These are phyloP conservation scores for Willowsia nigromaculata DNA, from an alignment of 2,888 invertebrate species.

Conservation along the genomic window DNA sequence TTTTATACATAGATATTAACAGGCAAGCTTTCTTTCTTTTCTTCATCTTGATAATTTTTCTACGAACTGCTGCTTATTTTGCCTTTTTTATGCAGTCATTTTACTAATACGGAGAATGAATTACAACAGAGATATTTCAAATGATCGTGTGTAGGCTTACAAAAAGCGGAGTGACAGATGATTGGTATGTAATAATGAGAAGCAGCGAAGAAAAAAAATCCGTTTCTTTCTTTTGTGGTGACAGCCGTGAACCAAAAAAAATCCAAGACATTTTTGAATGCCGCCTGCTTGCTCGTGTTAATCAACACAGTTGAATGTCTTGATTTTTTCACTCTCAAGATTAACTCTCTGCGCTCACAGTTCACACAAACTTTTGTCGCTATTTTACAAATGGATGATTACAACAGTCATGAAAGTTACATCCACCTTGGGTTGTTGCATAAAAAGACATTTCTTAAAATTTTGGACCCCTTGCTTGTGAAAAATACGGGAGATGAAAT, in stretches of 20 bases:
- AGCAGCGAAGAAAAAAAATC: neutral
- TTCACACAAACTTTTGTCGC: neutral
- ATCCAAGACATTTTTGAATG: neutral
- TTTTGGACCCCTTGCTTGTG: neutral
- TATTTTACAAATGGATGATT: neutral
- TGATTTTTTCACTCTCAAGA: constrained; percentile 5
- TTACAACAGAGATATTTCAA: neutral
- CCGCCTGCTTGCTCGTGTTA: constrained; percentile 17
- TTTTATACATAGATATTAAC: neutral
- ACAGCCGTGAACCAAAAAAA: constrained; percentile 23
- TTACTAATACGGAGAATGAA: neutral
- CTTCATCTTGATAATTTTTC: neutral
- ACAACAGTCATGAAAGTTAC: neutral
- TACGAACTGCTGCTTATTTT: neutral
- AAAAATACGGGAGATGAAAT: neutral
- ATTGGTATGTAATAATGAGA: neutral
- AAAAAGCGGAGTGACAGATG: neutral
- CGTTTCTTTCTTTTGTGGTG: neutral
- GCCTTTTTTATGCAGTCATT: neutral
- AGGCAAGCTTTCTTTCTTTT: neutral
- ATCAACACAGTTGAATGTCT: constrained; percentile 3
- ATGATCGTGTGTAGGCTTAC: neutral
- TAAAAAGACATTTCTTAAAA: neutral
- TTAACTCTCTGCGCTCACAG: neutral
- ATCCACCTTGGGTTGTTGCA: neutral